phyloP scores from a whole-genome alignment of 2,797 vertebrate species.

The Argyrosomus regius region DNA sequence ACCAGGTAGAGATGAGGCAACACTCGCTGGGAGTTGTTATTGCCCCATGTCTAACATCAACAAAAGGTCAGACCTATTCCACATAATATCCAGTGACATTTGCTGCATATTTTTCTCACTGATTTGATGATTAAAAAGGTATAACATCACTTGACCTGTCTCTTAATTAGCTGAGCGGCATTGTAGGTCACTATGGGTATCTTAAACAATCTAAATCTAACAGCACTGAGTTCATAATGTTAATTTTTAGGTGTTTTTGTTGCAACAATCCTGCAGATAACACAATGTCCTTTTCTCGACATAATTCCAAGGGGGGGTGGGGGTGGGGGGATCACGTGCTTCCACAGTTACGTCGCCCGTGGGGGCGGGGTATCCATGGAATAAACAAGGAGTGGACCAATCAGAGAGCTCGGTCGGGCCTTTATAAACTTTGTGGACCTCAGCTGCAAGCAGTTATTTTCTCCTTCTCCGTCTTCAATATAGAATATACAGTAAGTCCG shows the following conservation, averaged over 20 bases:
- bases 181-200: not conserved
- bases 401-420: conserved; percentile 58
- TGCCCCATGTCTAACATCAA: not conserved
- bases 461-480: rapidly evolving
- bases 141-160: not conserved
- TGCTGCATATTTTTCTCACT: too few relatives aligned
- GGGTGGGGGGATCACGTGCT: conserved; percentile 78
- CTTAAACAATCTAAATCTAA: not conserved
- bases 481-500: conserved; percentile 54
- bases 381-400: conserved; percentile 73
- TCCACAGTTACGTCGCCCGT: not conserved
- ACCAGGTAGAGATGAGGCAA: not conserved
- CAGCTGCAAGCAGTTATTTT: rapidly evolving
- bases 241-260: not conserved
- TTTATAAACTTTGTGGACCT: conserved; percentile 75
- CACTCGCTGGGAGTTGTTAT: not conserved
- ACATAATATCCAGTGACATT: not conserved
- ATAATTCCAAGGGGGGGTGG: not conserved
- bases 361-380: conserved; percentile 1
- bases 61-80: not conserved
- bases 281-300: not conserved
- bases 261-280: not conserved
- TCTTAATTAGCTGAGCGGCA: not conserved
- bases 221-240: not conserved
- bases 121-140: not conserved